Evolutionary conservation across 2,797 vertebrate species (phyloP).

Genomic region (Bovichtus diacanthus): DNA sequence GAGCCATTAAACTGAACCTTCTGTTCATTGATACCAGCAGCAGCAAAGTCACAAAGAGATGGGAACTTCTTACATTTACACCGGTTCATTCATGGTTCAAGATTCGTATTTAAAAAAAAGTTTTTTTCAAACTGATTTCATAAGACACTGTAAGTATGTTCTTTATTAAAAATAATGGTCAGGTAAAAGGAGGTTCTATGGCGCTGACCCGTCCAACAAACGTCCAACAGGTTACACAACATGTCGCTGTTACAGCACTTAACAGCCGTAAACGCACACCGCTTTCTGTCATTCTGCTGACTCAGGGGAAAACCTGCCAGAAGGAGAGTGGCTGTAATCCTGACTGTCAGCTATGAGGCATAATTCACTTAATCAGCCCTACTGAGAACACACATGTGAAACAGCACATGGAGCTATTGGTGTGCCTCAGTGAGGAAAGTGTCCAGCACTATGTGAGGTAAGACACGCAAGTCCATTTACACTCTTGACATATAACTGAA

Average conservation of each 20-base stretch:
- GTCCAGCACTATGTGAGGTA: background rate
- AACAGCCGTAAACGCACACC: conserved; percentile 54
- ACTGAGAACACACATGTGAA: conserved; percentile 66
- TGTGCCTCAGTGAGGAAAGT: conserved; percentile 10
- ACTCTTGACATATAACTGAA: conserved; percentile 1
- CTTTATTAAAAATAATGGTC: background rate
- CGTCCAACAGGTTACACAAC: conserved; percentile 57
- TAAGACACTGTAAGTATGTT: background rate
- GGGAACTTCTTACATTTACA: too few relatives aligned
- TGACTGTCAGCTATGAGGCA: conserved; percentile 56
- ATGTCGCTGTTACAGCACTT: conserved; percentile 55
- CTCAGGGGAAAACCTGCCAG: conserved; percentile 46
- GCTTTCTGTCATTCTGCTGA: conserved; percentile 63
- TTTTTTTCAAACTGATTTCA: background rate
- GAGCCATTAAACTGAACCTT: conserved; percentile 15
- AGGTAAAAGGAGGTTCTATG: background rate
- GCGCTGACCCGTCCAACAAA: conserved; percentile 14
- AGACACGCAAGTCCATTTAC: background rate
- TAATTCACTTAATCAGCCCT: conserved; percentile 65
- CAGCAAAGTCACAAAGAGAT: background rate
- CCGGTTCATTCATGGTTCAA: too few relatives aligned
- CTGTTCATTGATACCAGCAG: conserved; percentile 17
- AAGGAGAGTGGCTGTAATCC: conserved; percentile 52
- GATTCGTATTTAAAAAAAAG: too few relatives aligned
- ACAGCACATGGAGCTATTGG: conserved; percentile 39